Percentiles rank a stretch among this genome's conserved stretches.
These are phyloP conservation scores for Amphiura filiformis DNA, from an alignment of 35 echinoderm and acorn worm species.

Conservation along the genomic window DNA sequence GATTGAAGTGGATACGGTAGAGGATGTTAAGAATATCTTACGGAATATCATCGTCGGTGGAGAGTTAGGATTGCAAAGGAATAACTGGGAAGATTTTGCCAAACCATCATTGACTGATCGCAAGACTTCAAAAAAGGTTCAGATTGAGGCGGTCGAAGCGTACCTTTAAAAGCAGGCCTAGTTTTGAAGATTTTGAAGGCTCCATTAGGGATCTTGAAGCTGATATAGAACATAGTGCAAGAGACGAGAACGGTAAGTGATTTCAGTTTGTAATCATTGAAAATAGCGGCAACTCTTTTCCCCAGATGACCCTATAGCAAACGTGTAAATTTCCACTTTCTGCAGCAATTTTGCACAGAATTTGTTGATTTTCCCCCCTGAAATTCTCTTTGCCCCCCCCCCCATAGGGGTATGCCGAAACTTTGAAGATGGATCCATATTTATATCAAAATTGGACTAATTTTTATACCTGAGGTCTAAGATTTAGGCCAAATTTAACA, in stretches of 20 bases:
- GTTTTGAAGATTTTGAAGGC: neutral
- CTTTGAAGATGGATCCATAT: too few relatives aligned
- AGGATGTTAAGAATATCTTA: conserved; percentile 3
- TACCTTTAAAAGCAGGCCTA: neutral
- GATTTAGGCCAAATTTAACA: too few relatives aligned
- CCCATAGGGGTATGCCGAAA: too few relatives aligned
- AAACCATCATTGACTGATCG: conserved; percentile 34
- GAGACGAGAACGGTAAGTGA: neutral
- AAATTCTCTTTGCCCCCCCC: too few relatives aligned
- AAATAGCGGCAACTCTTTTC: too few relatives aligned
- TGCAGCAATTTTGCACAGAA: too few relatives aligned
- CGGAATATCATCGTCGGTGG: conserved; percentile 40
- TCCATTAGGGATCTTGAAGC: neutral
- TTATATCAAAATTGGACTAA: too few relatives aligned
- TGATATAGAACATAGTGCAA: neutral
- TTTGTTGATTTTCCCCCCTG: too few relatives aligned
- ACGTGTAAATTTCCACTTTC: too few relatives aligned
- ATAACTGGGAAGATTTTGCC: conserved; percentile 55
- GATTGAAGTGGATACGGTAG: neutral
- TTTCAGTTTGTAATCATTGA: too few relatives aligned
- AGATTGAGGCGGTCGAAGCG: conserved; percentile 8
- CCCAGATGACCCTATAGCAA: too few relatives aligned
- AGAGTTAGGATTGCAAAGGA: conserved; percentile 47
- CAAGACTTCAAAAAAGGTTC: conserved; percentile 34
- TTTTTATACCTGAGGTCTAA: too few relatives aligned